These are phyloP conservation scores for Chunga burmeisteri DNA, from an alignment of 2,113 vertebrate species.

Conservation along the genomic window DNA sequence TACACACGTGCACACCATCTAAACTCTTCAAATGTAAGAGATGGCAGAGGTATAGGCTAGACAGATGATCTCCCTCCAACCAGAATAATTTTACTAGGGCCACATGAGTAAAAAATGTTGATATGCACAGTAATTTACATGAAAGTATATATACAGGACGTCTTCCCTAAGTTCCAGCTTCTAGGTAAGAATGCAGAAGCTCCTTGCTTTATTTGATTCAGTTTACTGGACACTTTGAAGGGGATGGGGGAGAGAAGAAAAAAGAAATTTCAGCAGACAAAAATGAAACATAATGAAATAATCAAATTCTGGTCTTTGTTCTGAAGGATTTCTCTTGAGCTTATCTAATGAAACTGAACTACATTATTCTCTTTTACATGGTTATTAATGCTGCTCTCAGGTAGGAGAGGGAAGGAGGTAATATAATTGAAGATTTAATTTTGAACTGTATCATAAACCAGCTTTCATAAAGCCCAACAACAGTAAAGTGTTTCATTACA, in stretches of 20 bases:
- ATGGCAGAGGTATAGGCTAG: neutral
- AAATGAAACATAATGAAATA: neutral
- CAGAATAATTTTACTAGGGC: neutral
- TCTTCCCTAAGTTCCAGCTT: neutral
- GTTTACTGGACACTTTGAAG: neutral
- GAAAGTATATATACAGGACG: neutral
- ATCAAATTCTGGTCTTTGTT: neutral
- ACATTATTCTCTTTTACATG: neutral
- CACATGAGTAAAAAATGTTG: neutral
- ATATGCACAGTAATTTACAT: neutral
- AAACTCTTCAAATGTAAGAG: neutral
- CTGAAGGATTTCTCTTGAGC: neutral
- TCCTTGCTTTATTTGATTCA: neutral
- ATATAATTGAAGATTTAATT: conserved; percentile 1
- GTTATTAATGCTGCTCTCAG: neutral
- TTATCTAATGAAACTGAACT: neutral
- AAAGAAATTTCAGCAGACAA: neutral
- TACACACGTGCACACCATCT: neutral
- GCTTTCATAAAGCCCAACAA: neutral
- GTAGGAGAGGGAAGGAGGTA: neutral
- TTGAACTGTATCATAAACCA: conserved; percentile 8
- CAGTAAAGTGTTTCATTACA: neutral
- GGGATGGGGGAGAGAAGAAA: rapidly evolving
- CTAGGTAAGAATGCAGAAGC: neutral
- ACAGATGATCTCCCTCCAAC: neutral